These are phyloP conservation scores for Paraplagusia blochii DNA, from an alignment of 2,113 vertebrate genomes.

Conservation along the genomic window DNA sequence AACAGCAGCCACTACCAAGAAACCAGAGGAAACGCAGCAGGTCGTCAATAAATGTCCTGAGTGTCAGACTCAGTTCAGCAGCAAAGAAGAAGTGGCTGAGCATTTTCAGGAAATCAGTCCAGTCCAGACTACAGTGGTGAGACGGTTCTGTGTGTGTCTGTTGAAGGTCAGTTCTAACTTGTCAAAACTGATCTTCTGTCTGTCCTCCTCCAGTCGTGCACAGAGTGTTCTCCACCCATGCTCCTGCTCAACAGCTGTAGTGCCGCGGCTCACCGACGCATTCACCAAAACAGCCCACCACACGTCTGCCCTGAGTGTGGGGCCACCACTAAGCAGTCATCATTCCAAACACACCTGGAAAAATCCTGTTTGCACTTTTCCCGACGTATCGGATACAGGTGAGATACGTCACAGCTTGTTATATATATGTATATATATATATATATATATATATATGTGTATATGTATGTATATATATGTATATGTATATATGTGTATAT, in stretches of 20 bases:
- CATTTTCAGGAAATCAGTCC: constrained; percentile 85
- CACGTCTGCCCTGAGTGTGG: constrained; percentile 93
- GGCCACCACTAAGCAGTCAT: constrained; percentile 76
- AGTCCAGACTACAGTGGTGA: constrained; percentile 62
- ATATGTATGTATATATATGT: too few relatives aligned
- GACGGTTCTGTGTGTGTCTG: constrained; percentile 25
- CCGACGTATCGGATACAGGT: constrained; percentile 93
- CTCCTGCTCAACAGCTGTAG: constrained; percentile 90
- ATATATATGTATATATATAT: too few relatives aligned
- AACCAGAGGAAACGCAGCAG: constrained; percentile 69
- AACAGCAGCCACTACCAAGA: constrained; percentile 39
- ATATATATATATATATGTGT: too few relatives aligned
- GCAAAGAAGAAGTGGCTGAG: constrained; percentile 81
- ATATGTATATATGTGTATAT: too few relatives aligned
- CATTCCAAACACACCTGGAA: constrained; percentile 82
- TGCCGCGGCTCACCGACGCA: constrained; percentile 85
- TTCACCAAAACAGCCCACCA: constrained; percentile 84
- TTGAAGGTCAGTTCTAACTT: neutral
- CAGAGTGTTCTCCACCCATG: constrained; percentile 85
- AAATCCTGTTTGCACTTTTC: constrained; percentile 90
- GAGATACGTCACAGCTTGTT: neutral
- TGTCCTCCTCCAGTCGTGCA: constrained; percentile 76
- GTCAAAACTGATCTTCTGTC: neutral
- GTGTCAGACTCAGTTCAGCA: constrained; percentile 85
- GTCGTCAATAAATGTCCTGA: constrained; percentile 84